These are phyloP conservation scores for Ethmia dodecea DNA, from an alignment of 2,888 invertebrate species.

Conservation along the genomic window DNA sequence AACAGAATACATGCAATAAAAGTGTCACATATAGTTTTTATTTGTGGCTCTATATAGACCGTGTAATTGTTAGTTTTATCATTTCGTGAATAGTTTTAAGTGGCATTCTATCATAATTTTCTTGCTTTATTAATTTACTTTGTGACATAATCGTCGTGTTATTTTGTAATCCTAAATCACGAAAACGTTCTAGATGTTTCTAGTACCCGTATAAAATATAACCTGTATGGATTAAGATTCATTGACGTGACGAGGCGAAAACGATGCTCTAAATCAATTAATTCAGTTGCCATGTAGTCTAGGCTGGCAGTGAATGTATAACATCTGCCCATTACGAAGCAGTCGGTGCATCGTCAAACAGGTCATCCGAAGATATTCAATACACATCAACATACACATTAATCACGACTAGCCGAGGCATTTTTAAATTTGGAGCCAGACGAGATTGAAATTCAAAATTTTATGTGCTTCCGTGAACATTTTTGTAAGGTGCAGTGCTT, in stretches of 20 bases:
- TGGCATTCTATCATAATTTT: neutral
- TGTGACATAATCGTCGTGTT: neutral
- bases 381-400: slow-evolving; percentile 45
- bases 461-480: slow-evolving; percentile 3
- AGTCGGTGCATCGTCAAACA: slow-evolving; percentile 67
- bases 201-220: no score
- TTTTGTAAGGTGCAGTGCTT: slow-evolving; percentile 5
- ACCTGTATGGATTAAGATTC: no score
- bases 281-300: slow-evolving; percentile 43
- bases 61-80: slow-evolving; percentile 43
- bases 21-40: slow-evolving; percentile 59
- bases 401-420: slow-evolving; percentile 39
- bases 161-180: no score
- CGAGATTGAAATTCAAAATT: slow-evolving; percentile 9
- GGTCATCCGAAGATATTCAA: slow-evolving; percentile 53
- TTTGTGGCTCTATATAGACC: slow-evolving; percentile 34
- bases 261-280: no score
- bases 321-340: slow-evolving; percentile 55
- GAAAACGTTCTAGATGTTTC: no score
- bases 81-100: slow-evolving; percentile 12
- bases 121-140: neutral
- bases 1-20: slow-evolving; percentile 66
- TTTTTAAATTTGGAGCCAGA: slow-evolving; percentile 29
- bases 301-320: slow-evolving; percentile 39
- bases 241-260: no score